A percentile compares a stretch with the other conserved stretches of the same genome.
These are phyloP conservation scores for Cyanistes caeruleus DNA, from an alignment of 2,113 vertebrate genomes.

Conservation along the genomic window DNA sequence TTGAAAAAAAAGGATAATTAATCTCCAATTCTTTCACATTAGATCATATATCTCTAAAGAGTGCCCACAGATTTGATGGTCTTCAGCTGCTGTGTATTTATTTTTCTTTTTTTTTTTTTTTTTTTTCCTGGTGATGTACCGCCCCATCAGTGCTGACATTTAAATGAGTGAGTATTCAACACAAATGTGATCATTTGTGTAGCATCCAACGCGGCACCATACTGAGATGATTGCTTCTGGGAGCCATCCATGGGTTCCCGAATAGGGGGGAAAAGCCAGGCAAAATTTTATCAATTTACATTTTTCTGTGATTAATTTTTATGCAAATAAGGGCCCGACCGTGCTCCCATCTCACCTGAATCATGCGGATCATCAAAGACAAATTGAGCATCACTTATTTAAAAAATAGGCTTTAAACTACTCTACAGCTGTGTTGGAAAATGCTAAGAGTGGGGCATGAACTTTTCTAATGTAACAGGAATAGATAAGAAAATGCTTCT, in stretches of 20 bases:
- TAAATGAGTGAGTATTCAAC: slow-evolving; percentile 96
- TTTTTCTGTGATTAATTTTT: slow-evolving; percentile 93
- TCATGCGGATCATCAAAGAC: slow-evolving; percentile 88
- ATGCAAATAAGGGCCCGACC: slow-evolving; percentile 87
- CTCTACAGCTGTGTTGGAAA: slow-evolving; percentile 87
- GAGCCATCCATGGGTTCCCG: slow-evolving; percentile 79
- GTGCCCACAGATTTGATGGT: slow-evolving; percentile 79
- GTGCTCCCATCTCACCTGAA: slow-evolving; percentile 90
- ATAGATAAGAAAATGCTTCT: slow-evolving; percentile 78
- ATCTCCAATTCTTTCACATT: slow-evolving; percentile 90
- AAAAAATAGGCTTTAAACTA: slow-evolving; percentile 87
- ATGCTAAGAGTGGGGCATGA: slow-evolving; percentile 83
- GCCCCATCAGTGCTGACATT: slow-evolving; percentile 94
- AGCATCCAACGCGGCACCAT: slow-evolving; percentile 88
- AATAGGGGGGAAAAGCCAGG: slow-evolving; percentile 83
- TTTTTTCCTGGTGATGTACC: slow-evolving; percentile 69
- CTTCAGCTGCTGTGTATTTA: slow-evolving; percentile 84
- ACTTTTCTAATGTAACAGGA: slow-evolving; percentile 82
- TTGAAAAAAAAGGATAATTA: slow-evolving; percentile 91
- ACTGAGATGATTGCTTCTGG: slow-evolving; percentile 95
- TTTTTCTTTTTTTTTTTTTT: slow-evolving; percentile 76
- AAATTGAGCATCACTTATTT: slow-evolving; percentile 89
- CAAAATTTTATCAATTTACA: slow-evolving; percentile 92
- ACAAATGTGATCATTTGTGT: slow-evolving; percentile 93
- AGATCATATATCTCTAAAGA: slow-evolving; percentile 85